phyloP scores from a whole-genome alignment of 2,888 invertebrate species.

The Acrobasis suavella region DNA sequence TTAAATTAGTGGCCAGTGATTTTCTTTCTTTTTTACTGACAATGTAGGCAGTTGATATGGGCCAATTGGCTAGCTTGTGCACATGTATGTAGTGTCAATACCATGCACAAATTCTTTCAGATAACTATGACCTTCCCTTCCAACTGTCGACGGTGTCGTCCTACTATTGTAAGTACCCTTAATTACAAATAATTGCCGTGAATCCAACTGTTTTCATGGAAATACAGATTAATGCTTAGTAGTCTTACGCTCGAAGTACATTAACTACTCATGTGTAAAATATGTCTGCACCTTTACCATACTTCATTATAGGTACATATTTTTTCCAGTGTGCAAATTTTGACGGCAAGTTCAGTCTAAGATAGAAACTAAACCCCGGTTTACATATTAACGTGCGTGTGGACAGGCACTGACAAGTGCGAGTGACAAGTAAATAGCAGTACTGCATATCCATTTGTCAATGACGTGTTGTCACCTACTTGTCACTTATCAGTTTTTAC shows the following conservation, averaged over 20 bases:
- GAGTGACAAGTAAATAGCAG: no score
- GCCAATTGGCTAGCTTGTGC: slow-evolving; percentile 41
- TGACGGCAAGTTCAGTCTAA: no score
- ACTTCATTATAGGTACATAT: no score
- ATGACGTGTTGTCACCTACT: no score
- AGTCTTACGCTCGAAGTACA: neutral
- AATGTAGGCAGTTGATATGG: slow-evolving; percentile 15
- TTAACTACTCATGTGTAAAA: no score
- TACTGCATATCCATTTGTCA: no score
- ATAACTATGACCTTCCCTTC: slow-evolving; percentile 61
- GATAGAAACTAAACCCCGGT: no score
- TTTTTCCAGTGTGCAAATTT: no score
- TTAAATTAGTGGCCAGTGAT: neutral
- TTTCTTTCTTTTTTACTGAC: neutral
- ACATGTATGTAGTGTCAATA: slow-evolving; percentile 48
- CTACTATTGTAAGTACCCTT: slow-evolving; percentile 65
- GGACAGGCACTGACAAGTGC: no score
- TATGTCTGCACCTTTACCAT: no score
- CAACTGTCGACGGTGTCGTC: slow-evolving; percentile 63
- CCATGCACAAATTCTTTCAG: slow-evolving; percentile 69
- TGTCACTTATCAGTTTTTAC: no score
- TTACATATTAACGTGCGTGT: no score
- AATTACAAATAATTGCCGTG: slow-evolving; percentile 15
- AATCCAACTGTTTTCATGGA: neutral
- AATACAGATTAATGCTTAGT: neutral